Conservation (phyloP, 1,140 invertebrate species). For the Kradibia gibbosae region DNA sequence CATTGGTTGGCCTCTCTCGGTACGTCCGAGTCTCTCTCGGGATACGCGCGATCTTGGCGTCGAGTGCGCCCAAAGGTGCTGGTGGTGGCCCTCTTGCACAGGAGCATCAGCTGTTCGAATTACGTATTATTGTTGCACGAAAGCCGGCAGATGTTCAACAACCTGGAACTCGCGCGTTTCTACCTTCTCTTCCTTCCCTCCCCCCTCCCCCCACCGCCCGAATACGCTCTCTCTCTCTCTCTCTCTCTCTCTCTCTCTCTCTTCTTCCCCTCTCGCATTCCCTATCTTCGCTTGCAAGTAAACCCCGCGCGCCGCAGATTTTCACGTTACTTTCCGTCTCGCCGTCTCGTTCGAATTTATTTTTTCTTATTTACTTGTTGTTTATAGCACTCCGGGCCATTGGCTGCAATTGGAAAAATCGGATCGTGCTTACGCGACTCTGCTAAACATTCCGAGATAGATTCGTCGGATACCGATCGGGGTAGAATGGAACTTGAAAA, state of each 20-base stretch:
- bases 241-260: neutral
- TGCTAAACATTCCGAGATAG: neutral
- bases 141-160: slow-evolving; percentile 68
- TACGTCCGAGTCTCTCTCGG: neutral
- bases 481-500: neutral
- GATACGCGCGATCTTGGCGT: neutral
- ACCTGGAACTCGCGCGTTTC: slow-evolving; percentile 57
- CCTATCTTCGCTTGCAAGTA: neutral
- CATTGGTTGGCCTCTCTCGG: neutral
- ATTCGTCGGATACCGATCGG: neutral
- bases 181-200: slow-evolving; percentile 55
- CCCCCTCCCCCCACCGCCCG: neutral
- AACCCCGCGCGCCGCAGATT: slow-evolving; percentile 8
- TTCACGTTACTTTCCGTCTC: neutral
- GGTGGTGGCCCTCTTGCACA: slow-evolving; percentile 54
- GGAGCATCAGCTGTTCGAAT: slow-evolving; percentile 72
- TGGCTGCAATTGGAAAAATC: neutral
- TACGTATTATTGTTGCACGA: slow-evolving; percentile 68
- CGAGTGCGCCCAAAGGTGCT: neutral
- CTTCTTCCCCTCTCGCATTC: slow-evolving; percentile 52
- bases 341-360: neutral
- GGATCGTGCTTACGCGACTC: no score
- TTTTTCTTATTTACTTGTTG: slow-evolving; percentile 13
- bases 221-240: neutral
- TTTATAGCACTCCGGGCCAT: neutral